A percentile compares a stretch with the other conserved stretches of the same genome.
phyloP scores from a whole-genome alignment of 2,113 vertebrate species.

The Centropus unirufus region DNA sequence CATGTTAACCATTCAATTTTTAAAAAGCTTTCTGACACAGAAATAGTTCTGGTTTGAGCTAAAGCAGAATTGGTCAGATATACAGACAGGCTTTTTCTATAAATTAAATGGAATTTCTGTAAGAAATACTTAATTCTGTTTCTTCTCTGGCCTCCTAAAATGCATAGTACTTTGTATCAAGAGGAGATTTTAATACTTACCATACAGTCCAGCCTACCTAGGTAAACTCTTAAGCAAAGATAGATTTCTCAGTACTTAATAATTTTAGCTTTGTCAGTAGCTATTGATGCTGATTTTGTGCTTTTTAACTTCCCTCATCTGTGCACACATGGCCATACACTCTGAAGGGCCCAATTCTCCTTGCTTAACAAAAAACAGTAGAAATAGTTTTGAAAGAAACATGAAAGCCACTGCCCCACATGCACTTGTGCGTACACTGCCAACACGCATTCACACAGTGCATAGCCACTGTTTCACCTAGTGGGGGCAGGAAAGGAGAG shows the following conservation, averaged over 20 bases:
- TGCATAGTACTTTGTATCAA: background rate
- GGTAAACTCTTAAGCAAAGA: background rate
- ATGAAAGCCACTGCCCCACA: background rate
- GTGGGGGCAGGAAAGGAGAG: background rate
- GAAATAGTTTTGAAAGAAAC: background rate
- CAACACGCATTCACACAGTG: background rate
- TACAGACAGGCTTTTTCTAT: no score
- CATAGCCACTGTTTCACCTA: background rate
- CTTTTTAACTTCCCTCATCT: background rate
- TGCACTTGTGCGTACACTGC: background rate
- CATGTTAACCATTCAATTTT: background rate
- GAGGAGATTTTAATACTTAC: background rate
- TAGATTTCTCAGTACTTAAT: background rate
- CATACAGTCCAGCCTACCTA: background rate
- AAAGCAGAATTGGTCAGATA: no score
- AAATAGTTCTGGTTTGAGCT: background rate
- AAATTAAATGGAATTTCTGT: no score
- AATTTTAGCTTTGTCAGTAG: background rate
- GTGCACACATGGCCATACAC: accelerated
- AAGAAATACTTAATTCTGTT: background rate
- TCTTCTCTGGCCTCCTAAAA: background rate
- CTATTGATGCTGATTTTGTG: background rate
- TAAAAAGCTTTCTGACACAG: background rate
- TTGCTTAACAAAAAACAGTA: background rate
- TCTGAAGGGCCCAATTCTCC: background rate